Base-by-base conservation (phyloP, 1,140 invertebrate species). In the Zaprionus capensis region DNA sequence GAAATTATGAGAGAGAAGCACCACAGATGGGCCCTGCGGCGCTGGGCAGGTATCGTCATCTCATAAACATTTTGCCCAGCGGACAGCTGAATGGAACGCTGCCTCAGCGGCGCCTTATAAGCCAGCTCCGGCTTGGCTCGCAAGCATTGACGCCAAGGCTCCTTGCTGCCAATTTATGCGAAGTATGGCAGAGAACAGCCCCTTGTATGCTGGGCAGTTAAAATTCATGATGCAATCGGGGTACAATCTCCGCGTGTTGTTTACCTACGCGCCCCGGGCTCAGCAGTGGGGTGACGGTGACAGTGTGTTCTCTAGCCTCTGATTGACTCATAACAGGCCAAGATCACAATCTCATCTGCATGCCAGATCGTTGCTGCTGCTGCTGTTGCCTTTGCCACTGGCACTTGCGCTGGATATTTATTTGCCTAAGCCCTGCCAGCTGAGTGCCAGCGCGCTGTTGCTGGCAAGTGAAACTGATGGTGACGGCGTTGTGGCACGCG, bases 291-390 rank as follows among this genome's bases (percentile, higher is more conserved):
- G 81, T 87, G 85, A 84, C 80, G 81, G 81, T 87, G 84, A 87
- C 84, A 87, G 88, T 87, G 83, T 86, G 83, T 51, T 51, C 41
- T 73, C 78, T 81, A 74, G 83, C 80, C 67, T 88, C 84, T 87
- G 84, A 87, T 87, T 90, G 84, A 87, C 84, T 87, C 85, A 87
- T 87, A 87, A 84, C 85, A 87, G 83, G 81, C 84, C 74, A 78
- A 81, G 81, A 87, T 90, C 74, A 63, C 84, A 87, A 90, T 90
- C 85, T 90, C 63, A 84, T 75, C 82, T 81, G 84, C 81, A 81
- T 87, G 80, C 80, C 80, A 70, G 61, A 64, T 53, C 75, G 69
- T 17, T 24, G 53, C 15, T 53, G 17, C 46, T 36, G 34, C 6
- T 7, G 12, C 38, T 41, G 24, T 4, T 26, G 9, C 31, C 31